Percentiles rank a stretch among this genome's conserved stretches.
These are phyloP conservation scores for Ophonus ardosiacus DNA, from an alignment of 2,888 invertebrate species.

Conservation along the genomic window DNA sequence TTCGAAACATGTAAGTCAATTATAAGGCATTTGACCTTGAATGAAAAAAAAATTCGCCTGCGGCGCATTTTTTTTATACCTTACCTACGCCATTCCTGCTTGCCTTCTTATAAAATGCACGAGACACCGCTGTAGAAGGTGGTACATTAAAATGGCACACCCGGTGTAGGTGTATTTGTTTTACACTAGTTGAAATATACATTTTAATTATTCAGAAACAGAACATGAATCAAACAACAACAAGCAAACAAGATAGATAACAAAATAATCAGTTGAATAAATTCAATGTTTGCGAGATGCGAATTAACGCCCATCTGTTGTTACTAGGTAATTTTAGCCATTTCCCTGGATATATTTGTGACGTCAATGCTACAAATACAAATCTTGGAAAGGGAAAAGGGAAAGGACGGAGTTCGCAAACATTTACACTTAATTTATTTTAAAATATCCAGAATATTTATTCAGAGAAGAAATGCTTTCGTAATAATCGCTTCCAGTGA, in stretches of 20 bases:
- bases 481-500: background rate
- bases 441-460: background rate
- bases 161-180: no score
- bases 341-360: background rate
- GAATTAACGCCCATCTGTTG: background rate
- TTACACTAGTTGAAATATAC: background rate
- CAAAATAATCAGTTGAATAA: background rate
- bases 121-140: no score
- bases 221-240: background rate
- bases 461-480: background rate
- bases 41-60: no score
- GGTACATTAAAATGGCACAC: no score
- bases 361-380: constrained; percentile 7
- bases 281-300: background rate
- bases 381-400: background rate
- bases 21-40: no score
- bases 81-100: no score
- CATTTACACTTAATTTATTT: constrained; percentile 4
- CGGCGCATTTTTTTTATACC: no score
- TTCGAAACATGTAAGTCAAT: no score
- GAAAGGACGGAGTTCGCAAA: background rate
- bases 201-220: background rate
- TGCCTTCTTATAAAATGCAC: no score
- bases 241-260: background rate
- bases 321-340: background rate